Conservation (phyloP, 1,140 invertebrate genomes). For the Lepidurus apus region DNA sequence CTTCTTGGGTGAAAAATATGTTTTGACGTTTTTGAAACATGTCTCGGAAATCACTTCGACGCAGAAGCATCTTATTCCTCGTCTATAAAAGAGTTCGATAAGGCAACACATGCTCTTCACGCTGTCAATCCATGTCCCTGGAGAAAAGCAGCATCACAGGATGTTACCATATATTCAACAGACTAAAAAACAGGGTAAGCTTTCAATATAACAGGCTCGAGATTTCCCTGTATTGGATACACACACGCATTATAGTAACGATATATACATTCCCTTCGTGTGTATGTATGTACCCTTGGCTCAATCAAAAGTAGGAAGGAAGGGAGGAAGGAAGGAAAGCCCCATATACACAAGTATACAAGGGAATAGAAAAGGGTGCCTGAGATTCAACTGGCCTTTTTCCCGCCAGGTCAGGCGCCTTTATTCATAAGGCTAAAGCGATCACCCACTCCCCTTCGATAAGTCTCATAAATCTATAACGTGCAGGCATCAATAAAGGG, state of each 20-base stretch:
- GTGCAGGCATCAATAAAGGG: background rate
- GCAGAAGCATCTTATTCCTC: background rate
- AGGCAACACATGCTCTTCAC: conserved; percentile 21
- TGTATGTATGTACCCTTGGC: background rate
- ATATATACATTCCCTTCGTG: background rate
- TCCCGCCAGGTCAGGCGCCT: background rate
- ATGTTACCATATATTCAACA: background rate
- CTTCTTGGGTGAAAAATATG: background rate
- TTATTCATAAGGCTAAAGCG: conserved; percentile 22
- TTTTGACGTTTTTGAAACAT: background rate
- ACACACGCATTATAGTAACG: conserved; percentile 2
- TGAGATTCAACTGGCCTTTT: conserved; percentile 13
- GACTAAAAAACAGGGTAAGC: background rate
- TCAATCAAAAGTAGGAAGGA: background rate
- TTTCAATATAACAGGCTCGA: conserved; percentile 10
- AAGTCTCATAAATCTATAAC: conserved; percentile 20
- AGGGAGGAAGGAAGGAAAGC: background rate
- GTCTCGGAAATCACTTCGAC: background rate
- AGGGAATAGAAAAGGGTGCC: background rate
- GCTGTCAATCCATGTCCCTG: conserved; percentile 1
- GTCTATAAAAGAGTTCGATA: conserved; percentile 10
- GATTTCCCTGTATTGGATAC: background rate
- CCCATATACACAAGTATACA: background rate
- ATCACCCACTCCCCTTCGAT: conserved; percentile 10
- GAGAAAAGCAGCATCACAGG: background rate